These are phyloP conservation scores for Minunthozetes semirufus DNA, from an alignment of 2,888 invertebrate species.

Conservation along the genomic window DNA sequence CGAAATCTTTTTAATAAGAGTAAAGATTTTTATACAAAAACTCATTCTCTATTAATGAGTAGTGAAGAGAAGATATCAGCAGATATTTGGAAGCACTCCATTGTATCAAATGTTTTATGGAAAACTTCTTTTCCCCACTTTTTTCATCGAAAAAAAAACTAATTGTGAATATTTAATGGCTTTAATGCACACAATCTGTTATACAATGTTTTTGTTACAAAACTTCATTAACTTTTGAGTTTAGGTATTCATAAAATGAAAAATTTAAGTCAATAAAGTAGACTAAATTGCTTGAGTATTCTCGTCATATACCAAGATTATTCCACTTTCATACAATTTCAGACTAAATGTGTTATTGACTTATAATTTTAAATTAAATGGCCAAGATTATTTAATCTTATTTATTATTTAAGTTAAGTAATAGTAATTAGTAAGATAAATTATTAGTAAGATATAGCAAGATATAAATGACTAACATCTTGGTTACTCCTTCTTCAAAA, in stretches of 20 bases:
- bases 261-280: neutral
- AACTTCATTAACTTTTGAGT: neutral
- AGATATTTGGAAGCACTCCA: too few species aligned
- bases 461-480: too few species aligned
- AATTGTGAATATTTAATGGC: constrained; percentile 7
- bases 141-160: neutral
- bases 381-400: too few species aligned
- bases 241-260: neutral
- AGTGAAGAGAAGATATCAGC: neutral
- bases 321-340: too few species aligned
- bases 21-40: neutral
- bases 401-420: too few species aligned
- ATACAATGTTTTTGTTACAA: neutral
- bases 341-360: too few species aligned
- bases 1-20: neutral
- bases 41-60: neutral
- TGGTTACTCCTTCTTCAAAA: too few species aligned
- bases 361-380: too few species aligned
- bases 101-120: neutral
- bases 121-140: neutral
- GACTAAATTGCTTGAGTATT: too few species aligned
- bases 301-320: too few species aligned
- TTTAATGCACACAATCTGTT: constrained; percentile 9
- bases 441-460: too few species aligned
- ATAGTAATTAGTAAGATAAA: too few species aligned